A percentile compares a stretch with the other conserved stretches of the same genome.
Evolutionary conservation across 2,113 vertebrate genomes (phyloP).

Genomic region (Sorex fumeus): DNA sequence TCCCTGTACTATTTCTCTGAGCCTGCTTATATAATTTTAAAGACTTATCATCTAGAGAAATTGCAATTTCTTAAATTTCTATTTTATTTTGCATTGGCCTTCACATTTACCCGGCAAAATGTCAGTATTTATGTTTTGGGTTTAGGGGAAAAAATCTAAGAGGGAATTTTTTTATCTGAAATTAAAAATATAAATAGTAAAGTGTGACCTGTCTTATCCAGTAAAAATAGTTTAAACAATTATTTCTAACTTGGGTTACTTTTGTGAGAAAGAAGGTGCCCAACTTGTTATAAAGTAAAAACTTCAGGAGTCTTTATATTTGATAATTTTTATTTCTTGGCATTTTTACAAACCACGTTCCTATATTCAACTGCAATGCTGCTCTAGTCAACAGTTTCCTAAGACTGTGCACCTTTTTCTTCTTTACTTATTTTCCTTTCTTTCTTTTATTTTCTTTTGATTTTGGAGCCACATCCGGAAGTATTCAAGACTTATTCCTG

Average conservation of each 20-base stretch:
- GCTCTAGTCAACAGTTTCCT: not conserved
- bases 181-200: no score
- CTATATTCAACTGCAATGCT: not conserved
- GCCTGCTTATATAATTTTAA: not conserved
- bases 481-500: no score
- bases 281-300: not conserved
- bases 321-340: not conserved
- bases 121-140: not conserved
- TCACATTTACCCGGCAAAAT: not conserved
- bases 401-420: not conserved
- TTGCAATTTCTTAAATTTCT: not conserved
- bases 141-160: constrained; percentile 13
- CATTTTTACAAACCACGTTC: not conserved
- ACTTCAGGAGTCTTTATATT: not conserved
- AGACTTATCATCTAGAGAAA: constrained; percentile 5
- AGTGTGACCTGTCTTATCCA: not conserved
- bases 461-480: no score
- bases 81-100: constrained; percentile 19
- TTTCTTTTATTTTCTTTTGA: no score
- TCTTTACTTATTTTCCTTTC: no score
- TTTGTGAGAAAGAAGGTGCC: not conserved
- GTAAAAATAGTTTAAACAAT: not conserved
- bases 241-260: not conserved
- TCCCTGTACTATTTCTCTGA: no score
- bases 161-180: not conserved